Conservation (phyloP, 2,797 vertebrate species). For the Phoeniculus purpureus region DNA sequence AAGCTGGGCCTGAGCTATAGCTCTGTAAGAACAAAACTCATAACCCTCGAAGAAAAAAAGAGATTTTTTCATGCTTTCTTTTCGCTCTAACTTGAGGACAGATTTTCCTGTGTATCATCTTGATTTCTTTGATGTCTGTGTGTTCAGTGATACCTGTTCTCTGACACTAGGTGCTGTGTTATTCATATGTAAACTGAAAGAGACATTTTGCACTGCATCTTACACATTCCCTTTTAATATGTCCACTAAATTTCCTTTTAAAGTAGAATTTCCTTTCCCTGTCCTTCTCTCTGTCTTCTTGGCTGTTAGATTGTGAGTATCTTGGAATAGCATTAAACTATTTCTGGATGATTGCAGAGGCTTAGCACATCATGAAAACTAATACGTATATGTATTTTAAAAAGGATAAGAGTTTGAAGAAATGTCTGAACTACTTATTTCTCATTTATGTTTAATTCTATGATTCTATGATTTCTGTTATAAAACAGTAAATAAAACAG, state of each 20-base stretch:
- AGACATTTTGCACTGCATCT: background rate
- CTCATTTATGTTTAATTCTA: background rate
- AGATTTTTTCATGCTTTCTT: background rate
- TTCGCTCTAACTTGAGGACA: background rate
- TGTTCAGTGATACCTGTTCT: background rate
- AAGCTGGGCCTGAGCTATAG: background rate
- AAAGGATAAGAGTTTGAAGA: background rate
- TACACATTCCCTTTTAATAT: background rate
- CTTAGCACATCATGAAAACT: constrained; percentile 12
- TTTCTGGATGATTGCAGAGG: background rate
- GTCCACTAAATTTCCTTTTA: background rate
- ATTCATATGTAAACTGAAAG: background rate
- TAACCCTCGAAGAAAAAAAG: background rate
- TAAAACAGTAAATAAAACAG: background rate
- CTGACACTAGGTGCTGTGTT: background rate
- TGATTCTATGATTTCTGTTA: background rate
- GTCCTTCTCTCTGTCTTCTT: background rate
- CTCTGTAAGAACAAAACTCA: background rate
- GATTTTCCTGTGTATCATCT: background rate
- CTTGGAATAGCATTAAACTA: constrained; percentile 5
- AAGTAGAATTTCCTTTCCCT: background rate
- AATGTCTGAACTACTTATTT: constrained; percentile 2
- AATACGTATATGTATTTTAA: background rate
- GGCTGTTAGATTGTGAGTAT: background rate
- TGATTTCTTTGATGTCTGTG: background rate